Evolutionary conservation across 2,888 invertebrate species (phyloP).

Genomic region (Meiosimyza decipiens): DNA sequence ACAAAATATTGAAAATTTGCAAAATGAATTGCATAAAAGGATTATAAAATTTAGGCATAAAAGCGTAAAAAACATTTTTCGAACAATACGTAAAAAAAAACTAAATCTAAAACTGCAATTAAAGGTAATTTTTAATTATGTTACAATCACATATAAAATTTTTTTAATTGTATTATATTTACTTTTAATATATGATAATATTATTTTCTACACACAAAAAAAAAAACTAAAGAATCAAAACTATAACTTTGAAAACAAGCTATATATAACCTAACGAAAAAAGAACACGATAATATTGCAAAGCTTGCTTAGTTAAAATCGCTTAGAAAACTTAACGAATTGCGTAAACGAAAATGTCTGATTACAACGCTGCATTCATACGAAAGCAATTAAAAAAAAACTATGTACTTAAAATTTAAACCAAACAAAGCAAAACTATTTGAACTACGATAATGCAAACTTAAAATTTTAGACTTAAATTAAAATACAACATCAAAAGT

Average conservation of each 20-base stretch:
- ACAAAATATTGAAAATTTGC: constrained; percentile 34
- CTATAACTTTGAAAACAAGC: too few species aligned
- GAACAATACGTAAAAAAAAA: constrained; percentile 50
- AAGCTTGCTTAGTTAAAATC: constrained; percentile 19
- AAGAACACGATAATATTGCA: not conserved
- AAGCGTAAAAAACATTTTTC: constrained; percentile 40
- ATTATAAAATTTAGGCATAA: constrained; percentile 36
- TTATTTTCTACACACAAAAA: not conserved
- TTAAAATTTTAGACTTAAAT: not conserved
- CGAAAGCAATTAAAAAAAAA: constrained; percentile 43
- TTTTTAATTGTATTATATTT: not conserved
- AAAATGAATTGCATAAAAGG: not conserved
- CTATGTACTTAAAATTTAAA: constrained; percentile 34
- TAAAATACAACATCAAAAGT: constrained; percentile 2
- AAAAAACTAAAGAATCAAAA: constrained; percentile 5
- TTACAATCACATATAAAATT: constrained; percentile 27
- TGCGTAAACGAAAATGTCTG: constrained; percentile 19
- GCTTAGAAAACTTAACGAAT: constrained; percentile 15
- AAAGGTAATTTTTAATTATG: too few species aligned
- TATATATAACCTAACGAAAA: too few species aligned
- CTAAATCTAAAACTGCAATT: not conserved
- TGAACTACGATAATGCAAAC: not conserved
- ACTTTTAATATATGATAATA: constrained; percentile 1
- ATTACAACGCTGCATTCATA: constrained; percentile 23
- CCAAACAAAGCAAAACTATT: constrained; percentile 19